These are phyloP conservation scores for Paracentrotus lividus DNA, from an alignment of 53 echinoderm and acorn worm genomes.

Conservation along the genomic window DNA sequence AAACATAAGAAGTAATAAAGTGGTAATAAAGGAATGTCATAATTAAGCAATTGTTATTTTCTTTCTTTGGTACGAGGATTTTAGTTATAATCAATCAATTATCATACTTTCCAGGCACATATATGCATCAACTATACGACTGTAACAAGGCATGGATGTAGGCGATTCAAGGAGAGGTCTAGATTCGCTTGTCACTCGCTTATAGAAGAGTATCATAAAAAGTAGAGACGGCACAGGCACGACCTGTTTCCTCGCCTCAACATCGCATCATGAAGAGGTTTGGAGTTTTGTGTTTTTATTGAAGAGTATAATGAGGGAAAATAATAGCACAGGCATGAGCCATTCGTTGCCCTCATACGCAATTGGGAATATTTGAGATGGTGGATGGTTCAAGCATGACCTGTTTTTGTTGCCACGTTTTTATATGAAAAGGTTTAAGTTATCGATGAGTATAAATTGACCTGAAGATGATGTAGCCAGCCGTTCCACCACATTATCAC, in stretches of 20 bases:
- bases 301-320: neutral
- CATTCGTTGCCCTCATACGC: neutral
- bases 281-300: neutral
- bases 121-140: conserved; percentile 95
- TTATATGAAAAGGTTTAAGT: neutral
- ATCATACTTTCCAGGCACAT: no score
- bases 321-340: neutral
- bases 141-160: conserved; percentile 92
- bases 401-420: neutral
- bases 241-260: conserved; percentile 80
- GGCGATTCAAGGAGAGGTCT: conserved; percentile 80
- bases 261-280: conserved; percentile 74
- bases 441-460: no score
- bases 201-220: conserved; percentile 86
- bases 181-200: conserved; percentile 83
- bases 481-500: no score
- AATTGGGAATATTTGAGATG: neutral
- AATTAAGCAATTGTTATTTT: no score
- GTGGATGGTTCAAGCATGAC: neutral
- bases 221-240: conserved; percentile 79
- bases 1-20: no score
- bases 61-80: no score
- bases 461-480: no score
- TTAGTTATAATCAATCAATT: no score
- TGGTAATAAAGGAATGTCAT: no score